Conservation (phyloP, 2,888 invertebrate species). For the Brachyopa scutellaris region DNA sequence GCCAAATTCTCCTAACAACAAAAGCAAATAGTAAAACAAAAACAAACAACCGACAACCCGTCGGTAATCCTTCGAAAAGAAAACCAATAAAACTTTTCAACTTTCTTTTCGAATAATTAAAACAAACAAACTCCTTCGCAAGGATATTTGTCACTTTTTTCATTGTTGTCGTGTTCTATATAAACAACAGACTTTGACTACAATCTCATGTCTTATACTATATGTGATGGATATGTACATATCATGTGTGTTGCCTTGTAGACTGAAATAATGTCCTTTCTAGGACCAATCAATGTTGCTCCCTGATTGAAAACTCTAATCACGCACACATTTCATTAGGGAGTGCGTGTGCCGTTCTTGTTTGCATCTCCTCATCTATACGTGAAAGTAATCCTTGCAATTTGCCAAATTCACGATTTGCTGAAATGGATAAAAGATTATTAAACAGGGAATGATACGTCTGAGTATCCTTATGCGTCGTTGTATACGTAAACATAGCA, state of each 20-base stretch:
- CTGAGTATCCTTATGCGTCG: not conserved
- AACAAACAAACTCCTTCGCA: constrained; percentile 51
- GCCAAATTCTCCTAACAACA: constrained; percentile 27
- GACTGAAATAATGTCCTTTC: not conserved
- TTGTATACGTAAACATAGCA: not conserved
- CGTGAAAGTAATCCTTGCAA: constrained; percentile 64
- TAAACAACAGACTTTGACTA: not conserved
- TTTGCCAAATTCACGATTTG: constrained; percentile 54
- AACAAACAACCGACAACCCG: constrained; percentile 51
- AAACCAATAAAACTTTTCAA: constrained; percentile 66
- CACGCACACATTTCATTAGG: constrained; percentile 65
- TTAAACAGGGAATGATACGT: constrained; percentile 6
- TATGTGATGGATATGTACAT: constrained; percentile 1
- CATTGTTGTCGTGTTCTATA: not conserved
- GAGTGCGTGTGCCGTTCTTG: constrained; percentile 62
- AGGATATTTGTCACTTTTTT: constrained; percentile 2
- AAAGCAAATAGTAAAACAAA: constrained; percentile 30
- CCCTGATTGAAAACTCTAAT: constrained; percentile 31
- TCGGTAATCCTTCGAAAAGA: constrained; percentile 60
- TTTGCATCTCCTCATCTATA: constrained; percentile 42
- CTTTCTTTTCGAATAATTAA: constrained; percentile 62
- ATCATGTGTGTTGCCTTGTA: constrained; percentile 7
- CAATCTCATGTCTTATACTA: not conserved
- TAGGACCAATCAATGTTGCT: constrained; percentile 20
- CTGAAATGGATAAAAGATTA: constrained; percentile 46